A percentile compares a stretch with the other conserved stretches of the same genome.
Evolutionary conservation across 2,797 vertebrate species (phyloP).

Genomic region (Pseudomugil gertrudae): DNA sequence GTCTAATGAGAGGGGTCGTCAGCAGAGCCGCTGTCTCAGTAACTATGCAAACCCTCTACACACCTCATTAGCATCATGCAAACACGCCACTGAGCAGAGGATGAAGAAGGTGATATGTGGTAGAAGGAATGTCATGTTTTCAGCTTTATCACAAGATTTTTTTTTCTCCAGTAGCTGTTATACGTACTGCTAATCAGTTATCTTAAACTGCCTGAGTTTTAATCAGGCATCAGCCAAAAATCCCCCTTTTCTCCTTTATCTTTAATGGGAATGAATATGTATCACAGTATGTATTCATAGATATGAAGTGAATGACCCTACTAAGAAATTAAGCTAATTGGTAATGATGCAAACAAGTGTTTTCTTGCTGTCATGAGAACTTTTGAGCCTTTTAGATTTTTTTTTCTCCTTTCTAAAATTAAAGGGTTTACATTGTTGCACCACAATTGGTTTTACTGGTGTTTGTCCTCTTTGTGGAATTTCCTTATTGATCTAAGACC

Average conservation of each 20-base stretch:
- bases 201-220: too few species aligned
- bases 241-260: too few species aligned
- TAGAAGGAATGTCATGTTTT: slow-evolving; percentile 35
- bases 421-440: not conserved
- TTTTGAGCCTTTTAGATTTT: not conserved
- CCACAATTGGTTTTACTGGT: not conserved
- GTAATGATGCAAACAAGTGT: too few species aligned
- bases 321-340: too few species aligned
- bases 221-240: too few species aligned
- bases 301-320: too few species aligned
- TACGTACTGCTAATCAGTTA: too few species aligned
- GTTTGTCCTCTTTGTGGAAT: too few species aligned
- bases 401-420: not conserved
- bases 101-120: slow-evolving; percentile 11
- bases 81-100: slow-evolving; percentile 55
- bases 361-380: not conserved
- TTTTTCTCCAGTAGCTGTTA: too few species aligned
- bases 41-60: slow-evolving; percentile 35
- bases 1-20: slow-evolving; percentile 68
- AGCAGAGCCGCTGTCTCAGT: slow-evolving; percentile 33
- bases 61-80: slow-evolving; percentile 72
- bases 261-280: too few species aligned
- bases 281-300: too few species aligned
- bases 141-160: slow-evolving; percentile 17
- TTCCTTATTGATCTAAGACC: not conserved